Evolutionary conservation across 1,140 invertebrate genomes (phyloP).

Genomic region (Heliothis virescens): DNA sequence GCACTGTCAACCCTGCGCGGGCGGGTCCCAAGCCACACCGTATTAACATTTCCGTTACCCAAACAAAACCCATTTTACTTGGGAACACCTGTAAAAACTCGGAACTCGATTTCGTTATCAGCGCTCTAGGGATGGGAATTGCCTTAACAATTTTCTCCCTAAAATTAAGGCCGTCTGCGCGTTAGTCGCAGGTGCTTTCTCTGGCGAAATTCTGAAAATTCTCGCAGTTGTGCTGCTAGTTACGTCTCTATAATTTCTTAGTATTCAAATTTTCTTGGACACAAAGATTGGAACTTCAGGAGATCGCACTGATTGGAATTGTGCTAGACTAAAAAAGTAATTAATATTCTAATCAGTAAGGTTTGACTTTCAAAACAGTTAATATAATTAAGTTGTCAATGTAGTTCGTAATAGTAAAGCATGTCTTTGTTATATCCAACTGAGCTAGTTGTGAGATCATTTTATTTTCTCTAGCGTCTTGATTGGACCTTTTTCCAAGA

Average conservation of each 20-base stretch:
- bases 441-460: no score
- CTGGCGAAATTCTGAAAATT: slow-evolving; percentile 25
- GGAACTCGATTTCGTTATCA: slow-evolving; percentile 44
- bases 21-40: not conserved
- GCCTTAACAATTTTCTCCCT: slow-evolving; percentile 40
- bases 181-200: slow-evolving; percentile 39
- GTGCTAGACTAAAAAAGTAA: not conserved
- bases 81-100: slow-evolving; percentile 47
- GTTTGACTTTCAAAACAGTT: slow-evolving; percentile 6
- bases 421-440: no score
- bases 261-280: slow-evolving; percentile 31
- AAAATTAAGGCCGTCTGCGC: slow-evolving; percentile 29
- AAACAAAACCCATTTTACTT: slow-evolving; percentile 41
- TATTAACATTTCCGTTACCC: slow-evolving; percentile 34
- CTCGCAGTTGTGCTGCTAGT: slow-evolving; percentile 15
- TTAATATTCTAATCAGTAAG: slow-evolving; percentile 2
- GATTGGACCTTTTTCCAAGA: no score
- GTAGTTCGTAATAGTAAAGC: no score
- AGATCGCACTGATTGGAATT: slow-evolving; percentile 8
- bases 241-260: slow-evolving; percentile 30
- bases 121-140: slow-evolving; percentile 8
- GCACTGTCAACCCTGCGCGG: slow-evolving; percentile 22
- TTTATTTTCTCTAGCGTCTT: no score
- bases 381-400: no score
- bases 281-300: slow-evolving; percentile 15